phyloP scores from a whole-genome alignment of 2,113 vertebrate species.

The Rhinolophus sinicus region DNA sequence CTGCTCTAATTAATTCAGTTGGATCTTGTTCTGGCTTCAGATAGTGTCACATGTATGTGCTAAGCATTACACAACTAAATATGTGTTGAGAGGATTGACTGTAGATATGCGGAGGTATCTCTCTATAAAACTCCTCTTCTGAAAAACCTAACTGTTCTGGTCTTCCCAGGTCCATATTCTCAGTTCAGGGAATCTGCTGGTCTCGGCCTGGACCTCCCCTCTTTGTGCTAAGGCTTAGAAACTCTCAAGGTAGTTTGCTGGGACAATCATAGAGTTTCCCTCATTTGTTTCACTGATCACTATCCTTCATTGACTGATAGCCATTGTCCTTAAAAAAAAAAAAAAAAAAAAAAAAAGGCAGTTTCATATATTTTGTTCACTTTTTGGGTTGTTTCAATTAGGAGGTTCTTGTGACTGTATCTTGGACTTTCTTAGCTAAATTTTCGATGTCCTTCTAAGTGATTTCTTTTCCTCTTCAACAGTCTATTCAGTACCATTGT shows the following conservation, averaged over 20 bases:
- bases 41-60: neutral
- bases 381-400: neutral
- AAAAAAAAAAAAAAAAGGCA: neutral
- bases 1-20: neutral
- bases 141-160: neutral
- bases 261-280: neutral
- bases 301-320: neutral
- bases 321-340: neutral
- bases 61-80: neutral
- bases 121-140: neutral
- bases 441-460: neutral
- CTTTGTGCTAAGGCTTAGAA: neutral
- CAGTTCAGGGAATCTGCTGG: neutral
- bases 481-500: neutral
- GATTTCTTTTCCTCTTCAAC: neutral
- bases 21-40: neutral
- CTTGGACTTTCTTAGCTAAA: neutral
- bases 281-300: neutral
- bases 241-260: neutral
- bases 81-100: neutral
- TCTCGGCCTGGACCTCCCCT: fast-evolving
- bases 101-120: neutral
- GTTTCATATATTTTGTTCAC: neutral
- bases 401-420: neutral
- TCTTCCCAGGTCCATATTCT: neutral